A percentile compares a stretch with the other conserved stretches of the same genome.
Conservation (phyloP, 1,140 invertebrate genomes). For the Brachionus asplanchnoidis region DNA sequence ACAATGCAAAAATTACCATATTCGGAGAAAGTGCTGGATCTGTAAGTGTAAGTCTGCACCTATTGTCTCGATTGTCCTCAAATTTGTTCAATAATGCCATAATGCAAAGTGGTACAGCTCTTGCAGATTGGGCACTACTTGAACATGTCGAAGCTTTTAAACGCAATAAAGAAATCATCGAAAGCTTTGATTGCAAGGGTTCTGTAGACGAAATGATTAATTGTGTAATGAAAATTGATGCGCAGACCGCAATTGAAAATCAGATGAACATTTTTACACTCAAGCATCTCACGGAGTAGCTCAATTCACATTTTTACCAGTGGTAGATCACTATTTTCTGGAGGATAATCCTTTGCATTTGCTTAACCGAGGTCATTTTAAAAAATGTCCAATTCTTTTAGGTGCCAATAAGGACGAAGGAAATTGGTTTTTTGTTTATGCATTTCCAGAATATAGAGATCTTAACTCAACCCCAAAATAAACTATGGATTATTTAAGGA, state of each 20-base stretch:
- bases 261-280: conserved; percentile 70
- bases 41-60: conserved; percentile 82
- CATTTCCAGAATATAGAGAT: background rate
- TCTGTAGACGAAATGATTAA: conserved; percentile 66
- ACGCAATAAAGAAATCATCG: conserved; percentile 35
- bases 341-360: conserved; percentile 73
- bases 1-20: conserved; percentile 85
- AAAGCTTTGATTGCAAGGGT: conserved; percentile 60
- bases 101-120: conserved; percentile 62
- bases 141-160: background rate
- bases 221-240: conserved; percentile 67
- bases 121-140: conserved; percentile 85
- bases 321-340: conserved; percentile 83
- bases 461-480: conserved; percentile 50
- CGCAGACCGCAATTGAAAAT: conserved; percentile 68
- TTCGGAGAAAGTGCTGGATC: conserved; percentile 94
- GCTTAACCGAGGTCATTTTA: conserved; percentile 77
- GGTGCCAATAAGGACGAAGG: conserved; percentile 90
- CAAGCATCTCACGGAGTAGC: conserved; percentile 65
- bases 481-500: conserved; percentile 47
- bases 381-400: conserved; percentile 83
- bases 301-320: conserved; percentile 82
- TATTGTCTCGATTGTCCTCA: conserved; percentile 76
- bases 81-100: conserved; percentile 77
- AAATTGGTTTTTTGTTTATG: conserved; percentile 42